Conservation (phyloP, 2,888 invertebrate genomes). For the Leucania comma region DNA sequence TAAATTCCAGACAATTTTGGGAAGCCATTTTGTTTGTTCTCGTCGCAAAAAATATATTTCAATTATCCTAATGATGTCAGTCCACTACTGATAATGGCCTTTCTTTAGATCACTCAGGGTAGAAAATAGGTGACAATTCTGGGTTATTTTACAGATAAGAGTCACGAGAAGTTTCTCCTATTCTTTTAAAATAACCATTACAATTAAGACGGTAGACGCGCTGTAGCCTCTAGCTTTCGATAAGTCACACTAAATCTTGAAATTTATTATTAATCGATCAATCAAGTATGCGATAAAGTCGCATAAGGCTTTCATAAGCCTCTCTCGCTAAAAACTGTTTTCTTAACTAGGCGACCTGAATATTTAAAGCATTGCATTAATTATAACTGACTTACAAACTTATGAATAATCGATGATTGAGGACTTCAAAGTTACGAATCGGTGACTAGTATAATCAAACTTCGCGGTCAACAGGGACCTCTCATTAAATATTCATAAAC, state of each 20-base stretch:
- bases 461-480: constrained; percentile 37
- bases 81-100: background rate
- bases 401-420: constrained; percentile 38
- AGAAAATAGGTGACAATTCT: background rate
- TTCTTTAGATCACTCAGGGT: no score
- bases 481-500: constrained; percentile 51
- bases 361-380: constrained; percentile 22
- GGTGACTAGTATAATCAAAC: constrained; percentile 46
- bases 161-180: background rate
- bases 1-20: background rate
- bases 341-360: background rate
- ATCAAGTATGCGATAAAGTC: background rate
- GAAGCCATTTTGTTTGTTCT: background rate
- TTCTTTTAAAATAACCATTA: background rate
- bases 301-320: background rate
- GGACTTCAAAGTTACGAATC: constrained; percentile 31
- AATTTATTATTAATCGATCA: background rate
- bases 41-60: background rate
- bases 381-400: constrained; percentile 29
- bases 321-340: background rate
- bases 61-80: background rate
- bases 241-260: background rate
- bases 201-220: background rate
- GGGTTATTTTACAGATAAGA: background rate
- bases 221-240: background rate